A percentile compares a stretch with the other conserved stretches of the same genome.
These are phyloP conservation scores for Aythya baeri DNA, from an alignment of 2,113 vertebrate species.

Conservation along the genomic window DNA sequence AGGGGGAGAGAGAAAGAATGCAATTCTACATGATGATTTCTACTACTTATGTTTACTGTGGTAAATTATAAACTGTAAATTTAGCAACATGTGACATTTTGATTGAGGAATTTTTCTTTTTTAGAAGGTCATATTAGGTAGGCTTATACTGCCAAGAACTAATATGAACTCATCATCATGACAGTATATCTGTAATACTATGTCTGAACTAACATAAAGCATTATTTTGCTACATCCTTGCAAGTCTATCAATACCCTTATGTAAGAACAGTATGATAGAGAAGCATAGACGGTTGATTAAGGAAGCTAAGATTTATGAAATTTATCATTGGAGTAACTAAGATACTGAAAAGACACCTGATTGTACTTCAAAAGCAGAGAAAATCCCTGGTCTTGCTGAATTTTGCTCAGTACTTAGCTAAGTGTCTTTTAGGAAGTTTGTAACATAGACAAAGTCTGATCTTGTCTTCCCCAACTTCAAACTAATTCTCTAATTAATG, in stretches of 20 bases:
- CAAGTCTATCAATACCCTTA: background rate
- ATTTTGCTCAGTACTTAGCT: background rate
- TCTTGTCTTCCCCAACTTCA: background rate
- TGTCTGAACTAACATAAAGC: background rate
- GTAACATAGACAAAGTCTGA: conserved; percentile 1
- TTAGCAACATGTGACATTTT: background rate
- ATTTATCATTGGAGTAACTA: background rate
- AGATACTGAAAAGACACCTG: background rate
- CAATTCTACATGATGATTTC: background rate
- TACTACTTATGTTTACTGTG: background rate
- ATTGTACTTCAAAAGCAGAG: background rate
- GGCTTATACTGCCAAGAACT: background rate
- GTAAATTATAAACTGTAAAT: conserved; percentile 4
- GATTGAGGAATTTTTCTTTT: background rate
- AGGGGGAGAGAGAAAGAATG: background rate
- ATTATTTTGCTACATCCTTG: background rate
- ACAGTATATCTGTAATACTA: background rate
- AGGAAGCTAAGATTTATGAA: background rate
- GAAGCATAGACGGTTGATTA: background rate
- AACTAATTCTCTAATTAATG: conserved; percentile 40
- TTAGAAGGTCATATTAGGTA: background rate
- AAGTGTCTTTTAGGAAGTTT: background rate
- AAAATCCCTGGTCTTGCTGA: background rate
- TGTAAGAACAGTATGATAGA: background rate
- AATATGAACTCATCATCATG: background rate